Evolutionary conservation across 2,888 invertebrate genomes (phyloP), one percentile per base, ranked within the genome.

Genomic region (Gastracanthus pulcherrimus): DNA sequence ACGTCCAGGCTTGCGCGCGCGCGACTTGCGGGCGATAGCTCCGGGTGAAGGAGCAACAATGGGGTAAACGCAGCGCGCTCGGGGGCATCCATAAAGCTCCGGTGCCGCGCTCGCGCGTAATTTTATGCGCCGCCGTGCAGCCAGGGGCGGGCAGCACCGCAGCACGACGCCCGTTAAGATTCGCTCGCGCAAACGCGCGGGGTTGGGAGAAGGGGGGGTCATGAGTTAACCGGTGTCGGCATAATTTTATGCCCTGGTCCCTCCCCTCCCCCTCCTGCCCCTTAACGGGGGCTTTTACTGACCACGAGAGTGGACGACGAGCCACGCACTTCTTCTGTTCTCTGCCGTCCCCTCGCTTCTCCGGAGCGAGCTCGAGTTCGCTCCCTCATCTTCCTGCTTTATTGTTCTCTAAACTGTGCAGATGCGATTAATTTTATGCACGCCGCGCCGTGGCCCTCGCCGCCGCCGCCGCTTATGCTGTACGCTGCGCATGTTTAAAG

Each of bases 51-150:
- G 26, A 41, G 48, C 36, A 71, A 77, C 77, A 81, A 72, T 69
- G 38, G 76, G 29, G 67, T 48, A 38, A 41, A 60, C 72, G 71
- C 41, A 60, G 36, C 2, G 58, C 48, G 29, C 38, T 5, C 31
- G 41, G 58, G 34, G 48, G 45, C 80, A 76, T 84, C 86, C n/a
- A 84, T 86, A 85, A 86, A 86, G 83, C 80, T 71, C n/a, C n/a
- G n/a, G n/a, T n/a, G n/a, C n/a, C n/a, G n/a, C n/a, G n/a, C n/a
- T n/a, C n/a, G n/a, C n/a, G 76, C 82, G 85, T 85, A 85, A 85
- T 85, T 85, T 85, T 84, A 85, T 85, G 83, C 84, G 55, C 80
- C n/a, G 72, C 80, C 71, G 78, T 7, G 16, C 79, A n/a, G n/a
- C n/a, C n/a, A n/a, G 75, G 64, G 71, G 69, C 11, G 55, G 7